A percentile compares a stretch with the other conserved stretches of the same genome.
Conservation (phyloP, 2,797 vertebrate species). For the Pangasius larnaudii region DNA sequence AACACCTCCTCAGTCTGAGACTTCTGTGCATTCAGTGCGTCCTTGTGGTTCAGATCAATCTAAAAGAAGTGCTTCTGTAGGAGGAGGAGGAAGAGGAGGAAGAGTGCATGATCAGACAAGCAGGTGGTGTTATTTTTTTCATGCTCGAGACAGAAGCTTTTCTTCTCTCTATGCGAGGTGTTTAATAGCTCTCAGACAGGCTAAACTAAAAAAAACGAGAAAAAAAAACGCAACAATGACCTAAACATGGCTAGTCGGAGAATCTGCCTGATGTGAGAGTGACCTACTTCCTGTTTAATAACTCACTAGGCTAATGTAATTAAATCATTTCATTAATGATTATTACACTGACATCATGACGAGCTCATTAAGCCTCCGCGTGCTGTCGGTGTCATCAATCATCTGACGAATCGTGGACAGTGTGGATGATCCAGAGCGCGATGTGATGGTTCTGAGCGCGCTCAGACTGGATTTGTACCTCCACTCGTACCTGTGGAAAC, state of each 20-base stretch:
- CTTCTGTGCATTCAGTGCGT: not conserved
- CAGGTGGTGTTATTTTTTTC: not conserved
- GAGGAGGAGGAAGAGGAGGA: not conserved
- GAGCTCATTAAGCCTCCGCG: not conserved
- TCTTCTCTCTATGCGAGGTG: not conserved
- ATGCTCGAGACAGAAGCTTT: not conserved
- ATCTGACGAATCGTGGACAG: not conserved
- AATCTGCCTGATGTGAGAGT: not conserved
- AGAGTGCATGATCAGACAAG: not conserved
- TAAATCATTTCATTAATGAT: not conserved
- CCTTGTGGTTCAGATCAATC: not conserved
- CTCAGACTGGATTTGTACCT: not conserved
- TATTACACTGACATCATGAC: not conserved
- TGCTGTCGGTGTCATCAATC: not conserved
- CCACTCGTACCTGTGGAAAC: not conserved
- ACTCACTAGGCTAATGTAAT: not conserved
- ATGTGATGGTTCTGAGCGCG: not conserved
- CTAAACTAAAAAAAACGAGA: not conserved
- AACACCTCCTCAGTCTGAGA: not conserved
- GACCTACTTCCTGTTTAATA: conserved; percentile 2
- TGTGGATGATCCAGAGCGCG: not conserved
- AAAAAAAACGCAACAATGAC: not conserved
- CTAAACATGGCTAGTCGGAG: not conserved
- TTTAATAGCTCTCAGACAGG: not conserved
- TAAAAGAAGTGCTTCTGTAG: not conserved